Evolutionary conservation across 2,113 vertebrate genomes (phyloP), one percentile per base, ranked within the genome.

Genomic region (Sinocyclocheilus grahami): DNA sequence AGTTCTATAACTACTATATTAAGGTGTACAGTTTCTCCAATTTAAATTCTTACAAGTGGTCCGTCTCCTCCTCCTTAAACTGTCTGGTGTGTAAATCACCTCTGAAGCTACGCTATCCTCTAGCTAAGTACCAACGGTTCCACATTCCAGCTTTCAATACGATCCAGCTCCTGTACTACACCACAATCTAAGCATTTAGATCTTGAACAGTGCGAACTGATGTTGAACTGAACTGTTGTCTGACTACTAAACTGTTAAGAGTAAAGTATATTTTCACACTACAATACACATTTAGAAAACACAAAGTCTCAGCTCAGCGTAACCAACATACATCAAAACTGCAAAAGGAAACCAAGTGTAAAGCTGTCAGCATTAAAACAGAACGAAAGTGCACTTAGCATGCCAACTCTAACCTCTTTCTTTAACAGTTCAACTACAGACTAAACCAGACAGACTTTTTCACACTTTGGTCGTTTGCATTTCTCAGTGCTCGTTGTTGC

Each of bases 371-470:
- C 46, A 3, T 51, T 16, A 8, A 27, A 55, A 55, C 7, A 9
- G 58, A 16, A 63, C 1, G 4, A 48, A n/a, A 65, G 14, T 63
- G 14, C 16, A 2, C 39, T 48, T n/a, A 46, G 46, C 58, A 27
- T 80, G 33, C 13, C 37, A 46, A 63, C 58, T 65, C 20, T 74
- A 46, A 81, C 78, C 78, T 82, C 60, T 46, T 9, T 16, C 14
- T 62, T 63, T 63, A 48, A 22, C 20, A 3, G 58, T 22, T 60
- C 18, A 8, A 0, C 39, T 42, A 20, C 24, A 16, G 22, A 82
- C 46, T 10, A 65, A 82, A 65, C 48, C 5, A 18, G n/a, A 65
- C 37, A 48, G 42, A 2, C 42, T 46, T 18, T 62, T 48, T 65
- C 79, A 65, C 60, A 82, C 78, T 62, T n/a, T 3, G 16, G 20